Percentiles rank a stretch among this genome's conserved stretches.
Evolutionary conservation across 2,888 invertebrate species (phyloP).

Genomic region (Halictus ligatus): DNA sequence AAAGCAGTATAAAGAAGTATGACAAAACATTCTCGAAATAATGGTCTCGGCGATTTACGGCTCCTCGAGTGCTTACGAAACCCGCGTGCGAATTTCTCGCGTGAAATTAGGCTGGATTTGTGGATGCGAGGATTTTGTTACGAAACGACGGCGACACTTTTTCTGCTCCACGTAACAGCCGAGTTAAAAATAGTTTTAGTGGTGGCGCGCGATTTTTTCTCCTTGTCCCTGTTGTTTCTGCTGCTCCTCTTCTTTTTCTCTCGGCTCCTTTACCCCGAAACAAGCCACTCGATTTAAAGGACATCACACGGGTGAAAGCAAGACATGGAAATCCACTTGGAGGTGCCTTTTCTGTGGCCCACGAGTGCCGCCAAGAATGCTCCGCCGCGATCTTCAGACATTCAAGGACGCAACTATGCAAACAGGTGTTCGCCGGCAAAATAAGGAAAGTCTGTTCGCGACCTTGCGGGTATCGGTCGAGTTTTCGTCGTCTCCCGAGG

Average conservation of each 20-base stretch:
- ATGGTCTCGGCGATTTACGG: not conserved
- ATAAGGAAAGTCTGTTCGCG: slow-evolving; percentile 57
- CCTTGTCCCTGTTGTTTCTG: not conserved
- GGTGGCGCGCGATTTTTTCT: not conserved
- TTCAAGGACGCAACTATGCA: slow-evolving; percentile 66
- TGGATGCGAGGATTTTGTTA: slow-evolving; percentile 19
- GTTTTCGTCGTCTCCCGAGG: slow-evolving; percentile 32
- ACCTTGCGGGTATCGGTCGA: slow-evolving; percentile 51
- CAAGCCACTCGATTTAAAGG: slow-evolving; percentile 62
- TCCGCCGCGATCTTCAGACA: slow-evolving; percentile 58
- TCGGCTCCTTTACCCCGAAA: slow-evolving; percentile 17
- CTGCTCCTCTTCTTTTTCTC: not conserved
- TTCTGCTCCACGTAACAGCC: slow-evolving; percentile 12
- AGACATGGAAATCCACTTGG: slow-evolving; percentile 69
- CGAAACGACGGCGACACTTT: not conserved
- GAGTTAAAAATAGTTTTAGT: slow-evolving; percentile 32
- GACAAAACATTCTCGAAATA: too few relatives aligned
- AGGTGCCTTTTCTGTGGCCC: slow-evolving; percentile 50
- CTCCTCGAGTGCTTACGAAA: slow-evolving; percentile 1
- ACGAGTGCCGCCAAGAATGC: slow-evolving; percentile 51
- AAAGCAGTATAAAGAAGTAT: too few relatives aligned
- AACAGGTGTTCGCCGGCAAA: slow-evolving; percentile 54
- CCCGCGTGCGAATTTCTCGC: not conserved
- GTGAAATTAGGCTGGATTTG: slow-evolving; percentile 21
- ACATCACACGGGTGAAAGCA: slow-evolving; percentile 58